These are phyloP conservation scores for Craseonycteris thonglongyai DNA, from an alignment of 2,113 vertebrate genomes.

Conservation along the genomic window DNA sequence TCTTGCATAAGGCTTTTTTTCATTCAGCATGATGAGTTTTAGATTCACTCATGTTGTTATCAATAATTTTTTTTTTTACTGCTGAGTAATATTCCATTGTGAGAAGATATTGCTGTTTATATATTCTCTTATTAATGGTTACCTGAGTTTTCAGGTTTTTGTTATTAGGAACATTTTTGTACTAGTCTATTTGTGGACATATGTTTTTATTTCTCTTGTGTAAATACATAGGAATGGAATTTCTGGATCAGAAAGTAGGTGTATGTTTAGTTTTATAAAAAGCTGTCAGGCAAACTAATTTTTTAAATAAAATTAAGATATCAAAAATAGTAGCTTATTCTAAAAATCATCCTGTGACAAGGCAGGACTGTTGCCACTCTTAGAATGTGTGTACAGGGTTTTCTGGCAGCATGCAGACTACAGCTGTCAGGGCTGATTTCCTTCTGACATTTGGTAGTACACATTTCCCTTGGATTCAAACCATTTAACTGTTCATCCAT, in stretches of 20 bases:
- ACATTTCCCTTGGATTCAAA: neutral
- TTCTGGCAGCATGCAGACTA: neutral
- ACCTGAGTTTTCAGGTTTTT: neutral
- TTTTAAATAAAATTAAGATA: conserved; percentile 13
- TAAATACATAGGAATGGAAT: conserved; percentile 9
- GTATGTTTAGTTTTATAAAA: conserved; percentile 7
- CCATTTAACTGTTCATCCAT: neutral
- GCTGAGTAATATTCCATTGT: neutral
- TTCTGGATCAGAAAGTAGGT: neutral
- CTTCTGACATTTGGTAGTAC: neutral
- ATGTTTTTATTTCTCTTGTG: neutral
- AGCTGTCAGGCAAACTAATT: neutral
- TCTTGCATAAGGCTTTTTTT: neutral
- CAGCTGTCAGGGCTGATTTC: neutral
- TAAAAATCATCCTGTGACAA: conserved; percentile 2
- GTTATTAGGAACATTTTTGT: neutral
- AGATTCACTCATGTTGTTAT: neutral
- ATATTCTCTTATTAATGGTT: conserved; percentile 7
- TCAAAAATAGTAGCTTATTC: neutral
- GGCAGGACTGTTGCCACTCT: neutral
- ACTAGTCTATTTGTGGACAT: neutral
- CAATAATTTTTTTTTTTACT: neutral
- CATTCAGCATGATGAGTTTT: neutral
- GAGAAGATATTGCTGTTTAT: neutral
- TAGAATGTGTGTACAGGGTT: neutral